phyloP scores from a whole-genome alignment of 2,797 vertebrate species.

The Melanotaenia parkinsoni region DNA sequence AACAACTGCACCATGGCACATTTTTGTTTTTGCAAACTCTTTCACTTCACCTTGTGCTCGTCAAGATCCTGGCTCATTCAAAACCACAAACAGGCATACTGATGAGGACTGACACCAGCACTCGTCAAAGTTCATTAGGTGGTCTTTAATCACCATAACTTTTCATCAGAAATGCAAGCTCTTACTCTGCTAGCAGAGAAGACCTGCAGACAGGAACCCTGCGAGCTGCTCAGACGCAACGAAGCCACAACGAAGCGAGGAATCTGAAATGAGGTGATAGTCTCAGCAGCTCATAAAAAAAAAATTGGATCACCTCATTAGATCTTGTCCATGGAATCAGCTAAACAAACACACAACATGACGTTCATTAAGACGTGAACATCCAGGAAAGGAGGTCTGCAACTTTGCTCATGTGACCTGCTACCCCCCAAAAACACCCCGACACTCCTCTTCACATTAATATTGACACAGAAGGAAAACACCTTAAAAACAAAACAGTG shows the following conservation, averaged over 20 bases:
- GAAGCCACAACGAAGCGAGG: constrained; percentile 4
- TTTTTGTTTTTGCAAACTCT: constrained; percentile 52
- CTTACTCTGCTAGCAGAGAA: not conserved
- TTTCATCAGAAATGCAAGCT: constrained; percentile 28
- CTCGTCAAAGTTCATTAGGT: constrained; percentile 56
- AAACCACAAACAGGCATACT: constrained; percentile 23
- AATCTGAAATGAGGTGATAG: constrained; percentile 18
- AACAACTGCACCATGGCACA: constrained; percentile 33
- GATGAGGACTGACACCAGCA: constrained; percentile 46
- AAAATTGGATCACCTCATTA: constrained; percentile 39
- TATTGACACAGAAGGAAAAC: constrained; percentile 46
- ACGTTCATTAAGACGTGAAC: constrained; percentile 49
- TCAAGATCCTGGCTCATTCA: constrained; percentile 16
- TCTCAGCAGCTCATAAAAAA: constrained; percentile 19
- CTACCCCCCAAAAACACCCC: constrained; percentile 13
- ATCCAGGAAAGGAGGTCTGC: constrained; percentile 45
- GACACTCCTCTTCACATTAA: constrained; percentile 64
- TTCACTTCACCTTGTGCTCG: constrained; percentile 26
- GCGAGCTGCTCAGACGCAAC: constrained; percentile 13
- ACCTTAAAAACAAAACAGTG: constrained; percentile 22
- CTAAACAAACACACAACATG: constrained; percentile 45
- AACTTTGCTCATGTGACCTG: constrained; percentile 54
- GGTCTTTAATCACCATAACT: constrained; percentile 60
- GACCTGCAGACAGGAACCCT: constrained; percentile 20
- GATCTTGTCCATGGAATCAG: constrained; percentile 32